These are phyloP conservation scores for Mesitornis unicolor DNA, from an alignment of 2,113 vertebrate species.

Conservation along the genomic window DNA sequence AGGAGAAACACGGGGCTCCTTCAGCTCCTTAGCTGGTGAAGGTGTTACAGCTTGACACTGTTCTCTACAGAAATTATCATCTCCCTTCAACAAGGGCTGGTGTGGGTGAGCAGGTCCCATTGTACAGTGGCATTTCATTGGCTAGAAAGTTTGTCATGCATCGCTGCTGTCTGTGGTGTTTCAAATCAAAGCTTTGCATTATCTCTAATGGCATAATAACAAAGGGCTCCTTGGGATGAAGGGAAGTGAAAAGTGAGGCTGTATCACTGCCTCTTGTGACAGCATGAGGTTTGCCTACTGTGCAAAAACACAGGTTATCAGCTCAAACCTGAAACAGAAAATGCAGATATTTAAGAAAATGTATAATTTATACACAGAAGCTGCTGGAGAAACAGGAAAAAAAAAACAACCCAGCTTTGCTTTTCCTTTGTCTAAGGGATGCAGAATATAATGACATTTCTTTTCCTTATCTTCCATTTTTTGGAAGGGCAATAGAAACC, in stretches of 20 bases:
- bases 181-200: background rate
- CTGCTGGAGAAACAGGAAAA: background rate
- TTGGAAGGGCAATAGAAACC: constrained; percentile 23
- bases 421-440: constrained; percentile 14
- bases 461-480: background rate
- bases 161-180: background rate
- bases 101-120: background rate
- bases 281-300: constrained; percentile 55
- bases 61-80: background rate
- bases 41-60: background rate
- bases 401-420: background rate
- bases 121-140: background rate
- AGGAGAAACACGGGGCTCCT: background rate
- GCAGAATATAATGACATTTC: constrained; percentile 4
- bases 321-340: constrained; percentile 69
- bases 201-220: constrained; percentile 1
- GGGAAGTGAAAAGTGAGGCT: constrained; percentile 26
- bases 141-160: background rate
- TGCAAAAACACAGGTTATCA: constrained; percentile 67
- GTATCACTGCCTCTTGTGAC: background rate
- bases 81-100: background rate
- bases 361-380: constrained; percentile 65
- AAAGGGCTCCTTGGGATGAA: constrained; percentile 10
- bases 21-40: background rate
- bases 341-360: constrained; percentile 68